phyloP scores from a whole-genome alignment of 53 echinoderm and acorn worm genomes.

The Mesocentrotus franciscanus region DNA sequence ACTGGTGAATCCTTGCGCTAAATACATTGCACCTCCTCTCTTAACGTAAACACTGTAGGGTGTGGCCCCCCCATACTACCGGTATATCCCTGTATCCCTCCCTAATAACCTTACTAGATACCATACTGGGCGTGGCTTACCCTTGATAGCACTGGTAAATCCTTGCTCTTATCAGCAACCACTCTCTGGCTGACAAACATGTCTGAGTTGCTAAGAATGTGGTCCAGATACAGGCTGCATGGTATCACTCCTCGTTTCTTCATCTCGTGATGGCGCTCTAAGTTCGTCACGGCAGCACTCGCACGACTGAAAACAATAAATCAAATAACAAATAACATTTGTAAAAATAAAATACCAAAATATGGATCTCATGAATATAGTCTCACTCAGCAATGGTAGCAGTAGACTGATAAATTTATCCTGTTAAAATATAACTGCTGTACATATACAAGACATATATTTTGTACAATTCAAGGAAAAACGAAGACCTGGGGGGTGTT shows the following conservation, averaged over 20 bases:
- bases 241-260: slow-evolving; percentile 95
- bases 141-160: slow-evolving; percentile 33
- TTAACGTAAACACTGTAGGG: background rate
- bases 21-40: slow-evolving; percentile 53
- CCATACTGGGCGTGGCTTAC: slow-evolving; percentile 6
- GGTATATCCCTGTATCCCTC: too few species aligned
- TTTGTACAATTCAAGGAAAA: background rate
- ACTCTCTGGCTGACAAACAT: slow-evolving; percentile 74
- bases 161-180: slow-evolving; percentile 75
- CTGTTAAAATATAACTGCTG: background rate
- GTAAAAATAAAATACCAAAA: too few species aligned
- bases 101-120: background rate
- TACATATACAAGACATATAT: background rate
- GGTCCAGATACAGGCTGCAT: slow-evolving; percentile 93
- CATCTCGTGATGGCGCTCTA: slow-evolving; percentile 89
- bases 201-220: slow-evolving; percentile 86
- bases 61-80: too few species aligned
- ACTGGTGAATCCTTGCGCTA: slow-evolving; percentile 62
- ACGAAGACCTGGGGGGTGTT: too few species aligned
- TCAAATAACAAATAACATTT: background rate
- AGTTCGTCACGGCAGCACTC: slow-evolving; percentile 88
- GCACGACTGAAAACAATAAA: slow-evolving; percentile 81
- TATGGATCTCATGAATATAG: too few species aligned
- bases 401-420: background rate
- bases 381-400: too few species aligned